phyloP scores from a whole-genome alignment of 2,888 invertebrate genomes.

The Arrhopalites spinosus region DNA sequence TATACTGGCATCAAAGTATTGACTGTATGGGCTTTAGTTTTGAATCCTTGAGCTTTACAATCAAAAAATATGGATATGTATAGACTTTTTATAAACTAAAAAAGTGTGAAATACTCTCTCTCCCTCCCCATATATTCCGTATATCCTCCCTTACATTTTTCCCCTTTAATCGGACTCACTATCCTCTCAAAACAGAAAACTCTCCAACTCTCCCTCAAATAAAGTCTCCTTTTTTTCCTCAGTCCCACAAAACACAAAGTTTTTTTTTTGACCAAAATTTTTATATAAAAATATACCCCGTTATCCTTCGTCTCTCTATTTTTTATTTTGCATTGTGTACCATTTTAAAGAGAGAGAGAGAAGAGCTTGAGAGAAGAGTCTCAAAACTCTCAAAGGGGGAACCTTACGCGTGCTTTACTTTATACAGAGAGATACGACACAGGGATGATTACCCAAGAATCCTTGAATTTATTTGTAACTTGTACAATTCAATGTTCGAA shows the following conservation, averaged over 20 bases:
- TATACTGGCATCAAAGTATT: neutral
- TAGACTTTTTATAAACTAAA: neutral
- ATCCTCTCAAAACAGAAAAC: neutral
- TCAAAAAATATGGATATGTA: neutral
- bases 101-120: conserved; percentile 3
- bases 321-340: conserved; percentile 32
- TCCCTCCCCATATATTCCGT: neutral
- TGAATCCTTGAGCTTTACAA: conserved; percentile 21
- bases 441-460: conserved; percentile 15
- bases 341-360: conserved; percentile 7
- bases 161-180: conserved; percentile 22
- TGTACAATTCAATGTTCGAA: conserved; percentile 1
- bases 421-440: neutral
- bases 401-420: neutral
- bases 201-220: neutral
- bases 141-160: neutral
- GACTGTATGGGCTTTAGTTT: neutral
- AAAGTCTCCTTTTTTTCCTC: too few relatives aligned
- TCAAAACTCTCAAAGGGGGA: too few relatives aligned
- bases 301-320: conserved; percentile 35
- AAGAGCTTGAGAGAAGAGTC: neutral
- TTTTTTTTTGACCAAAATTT: too few relatives aligned
- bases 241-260: too few relatives aligned
- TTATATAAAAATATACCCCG: conserved; percentile 33
- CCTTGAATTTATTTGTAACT: conserved; percentile 30